Percentiles rank a stretch among this genome's conserved stretches.
Conservation (phyloP, 2,797 vertebrate species). For the Adrianichthys oophorus region DNA sequence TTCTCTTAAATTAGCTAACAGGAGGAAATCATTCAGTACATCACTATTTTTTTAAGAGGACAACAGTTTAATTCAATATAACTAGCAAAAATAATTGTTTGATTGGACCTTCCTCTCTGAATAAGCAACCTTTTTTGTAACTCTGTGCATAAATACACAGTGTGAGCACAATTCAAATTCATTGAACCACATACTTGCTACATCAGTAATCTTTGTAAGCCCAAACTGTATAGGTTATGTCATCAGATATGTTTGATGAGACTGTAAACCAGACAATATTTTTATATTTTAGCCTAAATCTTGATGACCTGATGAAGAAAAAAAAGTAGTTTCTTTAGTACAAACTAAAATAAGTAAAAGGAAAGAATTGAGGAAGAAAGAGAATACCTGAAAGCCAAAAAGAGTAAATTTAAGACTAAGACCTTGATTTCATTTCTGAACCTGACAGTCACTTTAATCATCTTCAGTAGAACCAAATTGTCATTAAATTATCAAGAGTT, state of each 20-base stretch:
- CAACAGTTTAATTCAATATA: background rate
- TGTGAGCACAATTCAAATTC: too few species aligned
- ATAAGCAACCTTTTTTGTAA: background rate
- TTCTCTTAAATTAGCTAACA: slow-evolving; percentile 66
- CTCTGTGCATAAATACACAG: too few species aligned
- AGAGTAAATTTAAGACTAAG: slow-evolving; percentile 39
- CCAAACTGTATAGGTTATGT: too few species aligned
- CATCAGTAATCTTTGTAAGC: too few species aligned
- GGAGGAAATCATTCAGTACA: slow-evolving; percentile 25
- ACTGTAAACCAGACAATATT: too few species aligned
- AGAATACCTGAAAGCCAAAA: slow-evolving; percentile 7
- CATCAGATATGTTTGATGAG: too few species aligned
- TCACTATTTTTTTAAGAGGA: slow-evolving; percentile 8
- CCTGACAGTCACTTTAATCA: slow-evolving; percentile 61
- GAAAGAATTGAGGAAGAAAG: slow-evolving; percentile 6
- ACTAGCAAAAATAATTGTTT: background rate
- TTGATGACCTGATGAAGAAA: background rate
- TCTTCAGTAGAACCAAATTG: slow-evolving; percentile 68
- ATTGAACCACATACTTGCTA: too few species aligned
- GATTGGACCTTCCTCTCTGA: slow-evolving; percentile 1
- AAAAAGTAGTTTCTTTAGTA: background rate
- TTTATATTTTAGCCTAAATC: background rate
- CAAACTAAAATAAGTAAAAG: slow-evolving; percentile 9
- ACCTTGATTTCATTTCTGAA: slow-evolving; percentile 48
- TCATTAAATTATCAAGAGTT: slow-evolving; percentile 63